Evolutionary conservation across 1,140 invertebrate genomes (phyloP).

Genomic region (Sinella curviseta): DNA sequence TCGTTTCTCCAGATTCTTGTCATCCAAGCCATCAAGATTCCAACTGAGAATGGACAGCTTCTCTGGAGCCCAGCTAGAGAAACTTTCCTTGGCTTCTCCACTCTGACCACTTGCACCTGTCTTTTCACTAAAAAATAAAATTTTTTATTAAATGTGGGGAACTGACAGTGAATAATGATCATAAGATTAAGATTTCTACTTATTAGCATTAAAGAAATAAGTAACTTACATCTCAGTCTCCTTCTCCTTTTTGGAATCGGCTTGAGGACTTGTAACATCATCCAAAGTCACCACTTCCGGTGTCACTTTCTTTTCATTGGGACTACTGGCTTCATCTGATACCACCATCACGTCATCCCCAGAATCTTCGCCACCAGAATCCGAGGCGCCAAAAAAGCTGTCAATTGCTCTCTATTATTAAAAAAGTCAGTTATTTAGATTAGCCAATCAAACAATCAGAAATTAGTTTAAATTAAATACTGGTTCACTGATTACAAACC

Average conservation of each 20-base stretch:
- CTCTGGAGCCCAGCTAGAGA: constrained; percentile 51
- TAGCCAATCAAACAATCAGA: background rate
- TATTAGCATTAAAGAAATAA: no score
- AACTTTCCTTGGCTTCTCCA: background rate
- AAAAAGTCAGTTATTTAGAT: background rate
- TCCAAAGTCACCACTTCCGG: background rate
- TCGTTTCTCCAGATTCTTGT: constrained; percentile 58
- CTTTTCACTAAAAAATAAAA: constrained; percentile 14
- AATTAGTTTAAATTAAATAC: background rate
- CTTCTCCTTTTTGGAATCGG: background rate
- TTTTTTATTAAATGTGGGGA: background rate
- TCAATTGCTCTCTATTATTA: constrained; percentile 38
- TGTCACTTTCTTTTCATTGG: background rate
- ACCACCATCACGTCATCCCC: background rate
- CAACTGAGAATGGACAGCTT: constrained; percentile 59
- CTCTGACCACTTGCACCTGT: background rate
- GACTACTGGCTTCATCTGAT: background rate
- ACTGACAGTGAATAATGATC: background rate
- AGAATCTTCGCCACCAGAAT: constrained; percentile 18
- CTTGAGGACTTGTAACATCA: background rate
- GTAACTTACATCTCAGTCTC: background rate
- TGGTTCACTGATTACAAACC: constrained; percentile 30
- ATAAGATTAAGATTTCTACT: background rate
- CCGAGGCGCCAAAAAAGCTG: constrained; percentile 7
- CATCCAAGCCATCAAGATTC: constrained; percentile 68